These are phyloP conservation scores for Nothocercus nigrocapillus DNA, from an alignment of 2,113 vertebrate genomes.

Conservation along the genomic window DNA sequence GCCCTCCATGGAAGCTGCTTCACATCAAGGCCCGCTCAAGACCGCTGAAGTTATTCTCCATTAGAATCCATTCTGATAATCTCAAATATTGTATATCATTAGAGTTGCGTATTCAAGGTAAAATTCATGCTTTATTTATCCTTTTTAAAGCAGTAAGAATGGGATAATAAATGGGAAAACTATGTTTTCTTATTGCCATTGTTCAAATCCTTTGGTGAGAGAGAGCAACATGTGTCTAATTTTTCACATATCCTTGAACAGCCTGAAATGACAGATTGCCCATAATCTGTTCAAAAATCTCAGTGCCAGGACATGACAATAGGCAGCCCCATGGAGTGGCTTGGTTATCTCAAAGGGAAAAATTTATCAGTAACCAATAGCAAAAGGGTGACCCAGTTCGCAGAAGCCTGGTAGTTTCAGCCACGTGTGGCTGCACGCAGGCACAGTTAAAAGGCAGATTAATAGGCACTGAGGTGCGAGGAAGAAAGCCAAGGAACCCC, in stretches of 20 bases:
- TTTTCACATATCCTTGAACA: slow-evolving; percentile 48
- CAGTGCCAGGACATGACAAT: slow-evolving; percentile 50
- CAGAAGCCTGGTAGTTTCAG: slow-evolving; percentile 54
- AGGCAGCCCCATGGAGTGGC: slow-evolving; percentile 1
- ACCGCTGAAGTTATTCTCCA: not conserved
- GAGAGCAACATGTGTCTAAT: slow-evolving; percentile 52
- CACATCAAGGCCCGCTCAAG: not conserved
- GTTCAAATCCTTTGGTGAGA: slow-evolving; percentile 4
- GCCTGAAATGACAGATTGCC: slow-evolving; percentile 59
- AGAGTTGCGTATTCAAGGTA: not conserved
- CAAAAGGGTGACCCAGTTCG: slow-evolving; percentile 60
- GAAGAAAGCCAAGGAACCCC: slow-evolving; percentile 64
- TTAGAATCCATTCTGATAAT: not conserved
- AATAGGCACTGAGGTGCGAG: slow-evolving; percentile 75
- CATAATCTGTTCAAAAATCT: slow-evolving; percentile 42
- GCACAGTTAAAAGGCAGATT: slow-evolving; percentile 76
- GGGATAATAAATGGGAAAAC: not conserved
- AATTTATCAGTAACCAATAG: slow-evolving; percentile 35
- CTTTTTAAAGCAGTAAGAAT: not conserved
- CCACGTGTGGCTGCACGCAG: slow-evolving; percentile 61
- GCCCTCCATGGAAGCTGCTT: not conserved
- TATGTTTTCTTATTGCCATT: not conserved
- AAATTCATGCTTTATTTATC: not conserved
- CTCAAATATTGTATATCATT: not conserved
- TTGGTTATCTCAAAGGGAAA: slow-evolving; percentile 26